A percentile compares a stretch with the other conserved stretches of the same genome.
Evolutionary conservation across 2,113 vertebrate genomes (phyloP).

Genomic region (Mobula hypostoma): DNA sequence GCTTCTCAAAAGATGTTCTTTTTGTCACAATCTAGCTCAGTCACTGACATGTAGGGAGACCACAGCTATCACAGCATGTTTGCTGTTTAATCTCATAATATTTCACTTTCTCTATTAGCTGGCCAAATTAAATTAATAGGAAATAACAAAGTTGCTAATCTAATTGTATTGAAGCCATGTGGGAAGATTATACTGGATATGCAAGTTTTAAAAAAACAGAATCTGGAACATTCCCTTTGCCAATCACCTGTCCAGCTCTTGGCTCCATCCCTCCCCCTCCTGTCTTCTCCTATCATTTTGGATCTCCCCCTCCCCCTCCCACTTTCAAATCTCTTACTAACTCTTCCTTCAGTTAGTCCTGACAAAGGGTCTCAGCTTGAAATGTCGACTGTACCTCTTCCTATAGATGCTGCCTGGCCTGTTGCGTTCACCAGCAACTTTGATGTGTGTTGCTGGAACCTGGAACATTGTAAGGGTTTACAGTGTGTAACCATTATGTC

Average conservation of each 20-base stretch:
- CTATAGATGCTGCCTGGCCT: no score
- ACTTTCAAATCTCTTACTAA: no score
- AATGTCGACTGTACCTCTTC: no score
- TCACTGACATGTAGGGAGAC: not conserved
- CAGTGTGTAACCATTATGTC: not conserved
- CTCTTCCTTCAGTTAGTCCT: no score
- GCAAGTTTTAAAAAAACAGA: not conserved
- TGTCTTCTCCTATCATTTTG: no score
- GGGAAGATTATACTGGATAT: not conserved
- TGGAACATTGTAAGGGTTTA: not conserved
- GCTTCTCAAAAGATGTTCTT: not conserved
- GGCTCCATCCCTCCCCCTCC: no score
- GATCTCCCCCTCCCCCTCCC: no score
- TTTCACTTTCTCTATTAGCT: not conserved
- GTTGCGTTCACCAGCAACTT: no score
- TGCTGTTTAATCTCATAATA: not conserved
- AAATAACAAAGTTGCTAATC: not conserved
- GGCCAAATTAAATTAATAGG: not conserved
- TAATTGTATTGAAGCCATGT: not conserved
- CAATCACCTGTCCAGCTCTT: no score
- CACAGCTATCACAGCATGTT: not conserved
- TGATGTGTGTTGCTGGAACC: no score
- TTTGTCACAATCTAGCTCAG: not conserved
- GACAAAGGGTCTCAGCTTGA: no score
- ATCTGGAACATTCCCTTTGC: no score